phyloP scores from a whole-genome alignment of 2,797 vertebrate species.

The Pangasius macronema region DNA sequence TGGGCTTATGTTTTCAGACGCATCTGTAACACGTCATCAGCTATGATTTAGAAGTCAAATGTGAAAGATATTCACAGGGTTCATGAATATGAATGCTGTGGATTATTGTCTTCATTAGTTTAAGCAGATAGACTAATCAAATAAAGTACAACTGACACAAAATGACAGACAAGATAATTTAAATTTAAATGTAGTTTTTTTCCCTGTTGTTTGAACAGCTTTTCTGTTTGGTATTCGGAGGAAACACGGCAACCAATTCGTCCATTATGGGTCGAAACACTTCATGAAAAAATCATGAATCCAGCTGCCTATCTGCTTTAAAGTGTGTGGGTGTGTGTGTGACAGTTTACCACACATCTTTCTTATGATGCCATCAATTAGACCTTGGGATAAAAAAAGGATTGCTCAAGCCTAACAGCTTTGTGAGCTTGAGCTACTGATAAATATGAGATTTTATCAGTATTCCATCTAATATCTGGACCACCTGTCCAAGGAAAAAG shows the following conservation, averaged over 20 bases:
- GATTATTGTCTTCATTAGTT: background rate
- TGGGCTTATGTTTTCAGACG: background rate
- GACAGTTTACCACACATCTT: background rate
- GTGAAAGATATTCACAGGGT: background rate
- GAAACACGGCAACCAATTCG: background rate
- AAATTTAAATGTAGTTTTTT: too few species aligned
- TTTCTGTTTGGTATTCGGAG: background rate
- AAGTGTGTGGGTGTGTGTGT: background rate
- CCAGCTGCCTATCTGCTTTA: background rate
- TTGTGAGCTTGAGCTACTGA: background rate
- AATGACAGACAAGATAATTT: background rate
- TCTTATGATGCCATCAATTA: background rate
- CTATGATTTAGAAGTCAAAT: background rate
- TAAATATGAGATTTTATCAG: conserved; percentile 14
- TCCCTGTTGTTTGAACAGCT: background rate
- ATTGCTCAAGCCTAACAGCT: background rate
- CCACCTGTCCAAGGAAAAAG: background rate
- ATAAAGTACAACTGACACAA: background rate
- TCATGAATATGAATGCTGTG: background rate
- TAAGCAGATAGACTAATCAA: background rate
- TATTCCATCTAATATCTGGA: conserved; percentile 11
- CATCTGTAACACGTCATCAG: background rate
- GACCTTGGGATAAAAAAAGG: background rate
- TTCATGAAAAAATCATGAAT: background rate
- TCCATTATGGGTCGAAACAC: background rate